Conservation (phyloP, 2,797 vertebrate species). For the Numenius phaeopus region DNA sequence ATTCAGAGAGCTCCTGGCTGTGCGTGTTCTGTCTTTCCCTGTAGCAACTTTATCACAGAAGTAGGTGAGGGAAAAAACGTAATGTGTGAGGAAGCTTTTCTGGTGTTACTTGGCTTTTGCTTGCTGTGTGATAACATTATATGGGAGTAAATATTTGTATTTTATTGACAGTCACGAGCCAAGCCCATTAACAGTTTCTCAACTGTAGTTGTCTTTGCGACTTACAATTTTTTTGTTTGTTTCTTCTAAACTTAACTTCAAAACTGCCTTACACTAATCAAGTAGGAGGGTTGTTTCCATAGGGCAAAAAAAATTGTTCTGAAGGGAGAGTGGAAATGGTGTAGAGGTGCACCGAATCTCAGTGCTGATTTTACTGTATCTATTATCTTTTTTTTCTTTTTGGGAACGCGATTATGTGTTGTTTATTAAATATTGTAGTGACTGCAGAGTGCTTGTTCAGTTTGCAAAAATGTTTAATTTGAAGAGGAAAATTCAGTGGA, state of each 20-base stretch:
- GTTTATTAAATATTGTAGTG: background rate
- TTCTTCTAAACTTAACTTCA: background rate
- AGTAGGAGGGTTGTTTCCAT: background rate
- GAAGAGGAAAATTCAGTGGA: background rate
- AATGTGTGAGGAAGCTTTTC: background rate
- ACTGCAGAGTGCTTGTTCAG: background rate
- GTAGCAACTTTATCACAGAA: background rate
- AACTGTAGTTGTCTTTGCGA: background rate
- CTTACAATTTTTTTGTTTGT: background rate
- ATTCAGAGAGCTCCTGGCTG: background rate
- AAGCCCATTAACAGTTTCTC: background rate
- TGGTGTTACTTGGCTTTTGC: background rate
- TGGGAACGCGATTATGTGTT: background rate
- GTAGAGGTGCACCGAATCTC: background rate
- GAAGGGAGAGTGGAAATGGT: background rate
- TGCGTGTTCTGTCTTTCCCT: background rate
- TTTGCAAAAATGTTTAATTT: background rate
- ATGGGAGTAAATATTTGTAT: background rate
- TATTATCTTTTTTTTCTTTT: background rate
- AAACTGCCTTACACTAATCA: background rate
- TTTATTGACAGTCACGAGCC: background rate
- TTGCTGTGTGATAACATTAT: background rate
- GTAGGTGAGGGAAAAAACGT: background rate
- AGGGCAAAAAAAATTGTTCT: background rate
- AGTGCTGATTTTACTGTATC: background rate